Evolutionary conservation across 1,140 invertebrate species (phyloP), one percentile per base, ranked within the genome.

Genomic region (Goniozus legneri): DNA sequence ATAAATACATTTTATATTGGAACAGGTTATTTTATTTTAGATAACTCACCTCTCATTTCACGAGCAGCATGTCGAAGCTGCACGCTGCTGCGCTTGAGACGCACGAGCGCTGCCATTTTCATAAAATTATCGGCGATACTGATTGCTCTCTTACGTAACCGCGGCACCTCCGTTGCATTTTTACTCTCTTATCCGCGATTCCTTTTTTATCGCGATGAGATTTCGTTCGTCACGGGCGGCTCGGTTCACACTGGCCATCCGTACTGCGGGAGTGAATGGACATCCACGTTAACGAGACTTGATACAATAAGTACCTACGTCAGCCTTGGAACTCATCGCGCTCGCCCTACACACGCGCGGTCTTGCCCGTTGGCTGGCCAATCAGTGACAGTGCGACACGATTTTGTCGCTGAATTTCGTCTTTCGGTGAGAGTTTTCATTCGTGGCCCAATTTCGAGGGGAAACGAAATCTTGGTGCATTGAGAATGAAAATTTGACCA

Each of bases 1-100:
- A n/a, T n/a, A n/a, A n/a, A n/a, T n/a, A n/a, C n/a, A n/a, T n/a
- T n/a, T n/a, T n/a, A n/a, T n/a, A n/a, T n/a, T 35, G 43, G n/a
- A 37, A 43, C 18, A 15, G 24, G 24, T 6, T 27, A 42, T 15
- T 32, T 30, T 31, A 31, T 12, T 31, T 30, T 27, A 42, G n/a
- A 42, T 8, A 15, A 42, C 32, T 48, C 71, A 80, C 79, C 79
- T 65, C 75, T 77, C 32, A 80, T 77, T 54, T 79, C 78, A 47
- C 77, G 75, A n/a, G 79, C 79, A 7, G 79, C 79, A 49, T 70
- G 69, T 54, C 79, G 76, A 13, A 81, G 51, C 56, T 81, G 79
- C 22, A 81, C 77, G 51, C 79, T 80, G 27, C 79, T 69, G 32
- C 79, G 67, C 61, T 80, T 81, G 4, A 81, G 69, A 44, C 75